These are phyloP conservation scores for Drosophila vallismaia DNA, from an alignment of 2,888 invertebrate genomes.

Conservation along the genomic window DNA sequence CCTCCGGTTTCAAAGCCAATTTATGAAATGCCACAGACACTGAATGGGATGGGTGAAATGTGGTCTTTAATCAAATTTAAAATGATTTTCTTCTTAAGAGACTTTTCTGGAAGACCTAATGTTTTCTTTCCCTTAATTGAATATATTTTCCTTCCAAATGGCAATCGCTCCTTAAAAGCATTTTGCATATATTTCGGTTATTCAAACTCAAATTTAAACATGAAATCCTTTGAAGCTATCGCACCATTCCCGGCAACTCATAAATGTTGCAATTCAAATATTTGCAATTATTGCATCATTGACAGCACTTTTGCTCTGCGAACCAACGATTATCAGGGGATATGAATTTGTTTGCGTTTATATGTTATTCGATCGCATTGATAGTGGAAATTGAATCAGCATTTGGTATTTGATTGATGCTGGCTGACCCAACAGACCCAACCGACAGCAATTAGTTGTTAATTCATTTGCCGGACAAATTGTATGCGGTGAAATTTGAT, in stretches of 20 bases:
- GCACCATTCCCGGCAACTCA: not conserved
- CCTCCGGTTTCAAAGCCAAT: constrained; percentile 44
- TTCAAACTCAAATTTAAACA: constrained; percentile 1
- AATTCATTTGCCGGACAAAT: constrained; percentile 37
- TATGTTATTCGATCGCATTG: constrained; percentile 14
- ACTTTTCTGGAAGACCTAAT: not conserved
- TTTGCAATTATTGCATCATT: constrained; percentile 30
- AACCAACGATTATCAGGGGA: constrained; percentile 26
- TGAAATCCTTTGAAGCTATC: not conserved
- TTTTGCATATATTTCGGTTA: not conserved
- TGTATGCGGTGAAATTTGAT: constrained; percentile 32
- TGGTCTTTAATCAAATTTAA: constrained; percentile 1
- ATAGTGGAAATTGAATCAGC: constrained; percentile 39
- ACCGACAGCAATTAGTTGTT: constrained; percentile 43
- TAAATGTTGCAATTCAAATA: constrained; percentile 26
- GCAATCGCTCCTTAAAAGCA: not conserved
- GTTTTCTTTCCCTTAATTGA: not conserved
- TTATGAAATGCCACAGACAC: constrained; percentile 32
- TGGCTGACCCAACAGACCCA: constrained; percentile 5
- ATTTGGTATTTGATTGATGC: constrained; percentile 39
- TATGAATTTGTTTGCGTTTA: constrained; percentile 4
- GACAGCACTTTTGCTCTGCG: constrained; percentile 14
- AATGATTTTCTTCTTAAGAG: not conserved
- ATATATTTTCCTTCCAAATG: not conserved
- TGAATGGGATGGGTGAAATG: not conserved